These are phyloP conservation scores for Podarcis lilfordi DNA, from an alignment of 2,797 vertebrate genomes.

Conservation along the genomic window DNA sequence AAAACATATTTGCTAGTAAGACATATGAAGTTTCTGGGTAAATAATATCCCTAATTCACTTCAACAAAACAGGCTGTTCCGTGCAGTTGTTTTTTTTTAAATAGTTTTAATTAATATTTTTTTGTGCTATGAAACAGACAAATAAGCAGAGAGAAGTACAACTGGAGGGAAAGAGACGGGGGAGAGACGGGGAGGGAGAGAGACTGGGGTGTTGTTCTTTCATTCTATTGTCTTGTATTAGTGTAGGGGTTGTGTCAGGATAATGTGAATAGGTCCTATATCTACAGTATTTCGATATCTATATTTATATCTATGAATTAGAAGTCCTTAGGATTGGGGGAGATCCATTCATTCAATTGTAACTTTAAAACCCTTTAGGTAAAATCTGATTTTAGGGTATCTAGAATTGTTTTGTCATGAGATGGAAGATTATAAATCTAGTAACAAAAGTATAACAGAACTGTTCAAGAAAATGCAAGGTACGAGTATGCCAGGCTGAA, in stretches of 20 bases:
- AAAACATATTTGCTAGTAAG: neutral
- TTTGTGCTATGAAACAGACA: no score
- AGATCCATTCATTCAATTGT: neutral
- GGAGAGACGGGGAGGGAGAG: no score
- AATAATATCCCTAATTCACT: neutral
- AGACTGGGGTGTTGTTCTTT: no score
- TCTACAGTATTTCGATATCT: no score
- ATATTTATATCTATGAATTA: no score
- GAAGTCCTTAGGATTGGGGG: neutral
- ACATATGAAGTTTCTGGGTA: neutral
- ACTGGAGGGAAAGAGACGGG: no score
- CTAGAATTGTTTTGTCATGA: neutral
- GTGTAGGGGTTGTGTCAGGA: no score
- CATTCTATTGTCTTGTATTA: no score
- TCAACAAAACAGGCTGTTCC: neutral
- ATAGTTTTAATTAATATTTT: no score
- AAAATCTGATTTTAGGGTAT: no score
- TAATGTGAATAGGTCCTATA: no score
- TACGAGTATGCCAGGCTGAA: neutral
- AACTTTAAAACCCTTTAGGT: neutral
- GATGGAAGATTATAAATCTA: neutral
- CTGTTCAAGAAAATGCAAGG: neutral
- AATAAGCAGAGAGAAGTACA: no score
- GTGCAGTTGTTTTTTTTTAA: neutral
- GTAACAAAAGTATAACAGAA: neutral